Evolutionary conservation across 2,888 invertebrate genomes (phyloP).

Genomic region (Germaria angustata): DNA sequence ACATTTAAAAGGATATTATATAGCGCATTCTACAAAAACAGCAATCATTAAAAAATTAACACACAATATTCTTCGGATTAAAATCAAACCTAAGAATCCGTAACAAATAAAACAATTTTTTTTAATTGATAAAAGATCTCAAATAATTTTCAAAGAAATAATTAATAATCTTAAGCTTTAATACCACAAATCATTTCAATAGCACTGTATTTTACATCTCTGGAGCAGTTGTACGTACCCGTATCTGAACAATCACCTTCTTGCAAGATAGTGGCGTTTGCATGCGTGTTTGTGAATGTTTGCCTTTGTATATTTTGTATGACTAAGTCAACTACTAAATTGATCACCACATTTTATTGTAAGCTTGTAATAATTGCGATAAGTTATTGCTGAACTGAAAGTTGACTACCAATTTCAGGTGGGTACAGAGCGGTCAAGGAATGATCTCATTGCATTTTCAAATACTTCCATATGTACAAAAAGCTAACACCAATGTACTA

Average conservation of each 20-base stretch:
- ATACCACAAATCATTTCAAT: too few species aligned
- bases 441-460: neutral
- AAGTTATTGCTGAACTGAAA: constrained; percentile 53
- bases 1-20: too few species aligned
- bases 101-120: too few species aligned
- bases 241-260: constrained; percentile 18
- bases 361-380: constrained; percentile 36
- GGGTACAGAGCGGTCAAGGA: constrained; percentile 22
- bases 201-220: neutral
- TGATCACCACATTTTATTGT: constrained; percentile 40
- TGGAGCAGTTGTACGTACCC: constrained; percentile 5
- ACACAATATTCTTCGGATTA: too few species aligned
- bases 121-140: too few species aligned
- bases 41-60: too few species aligned
- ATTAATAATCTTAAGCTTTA: too few species aligned
- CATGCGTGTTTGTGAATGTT: neutral
- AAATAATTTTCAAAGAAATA: too few species aligned
- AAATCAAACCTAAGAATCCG: too few species aligned
- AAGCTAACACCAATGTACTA: neutral
- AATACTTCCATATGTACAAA: too few species aligned
- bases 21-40: too few species aligned
- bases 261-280: neutral
- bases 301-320: constrained; percentile 8
- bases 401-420: constrained; percentile 49
- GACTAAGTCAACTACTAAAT: constrained; percentile 39